Evolutionary conservation across 2,797 vertebrate species (phyloP), one percentile per base, ranked within the genome.

Genomic region (Semaprochilodus insignis): DNA sequence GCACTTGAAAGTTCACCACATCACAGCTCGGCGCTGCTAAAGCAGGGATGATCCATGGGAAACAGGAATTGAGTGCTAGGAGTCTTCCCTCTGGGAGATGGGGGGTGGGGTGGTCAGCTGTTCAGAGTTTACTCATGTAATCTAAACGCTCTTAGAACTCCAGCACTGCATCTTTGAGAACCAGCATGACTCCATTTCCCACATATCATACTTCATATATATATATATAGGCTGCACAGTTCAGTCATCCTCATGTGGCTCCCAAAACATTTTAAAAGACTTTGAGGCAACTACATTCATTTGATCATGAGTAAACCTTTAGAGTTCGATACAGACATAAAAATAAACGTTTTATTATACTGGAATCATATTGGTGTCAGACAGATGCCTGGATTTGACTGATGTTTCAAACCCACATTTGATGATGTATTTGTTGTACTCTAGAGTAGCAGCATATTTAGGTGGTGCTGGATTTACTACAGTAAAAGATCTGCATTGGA

Each of bases 1-100:
- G n/a, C 65, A n/a, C 31, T n/a, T 27, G 34, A 21, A 40, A 21
- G 54, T 57, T 36, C 72, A 25, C 54, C 31, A 60, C 55, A 23
- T 40, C 25, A 75, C 55, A 71, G 67, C 34, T 40, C 31, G 55
- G 69, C 59, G 19, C 52, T 44, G 52, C 19, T 21, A 40, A 63
- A 23, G 21, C 48, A 55, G 59, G 19, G 52, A 27, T 23, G 60
- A 65, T 60, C 44, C 67, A 85, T 88, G 85, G 83, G 84, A 93
- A 91, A 88, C 78, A 80, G 85, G 83, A 89, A 85, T 85, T 66
- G 31, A 51, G 77, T 59, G 40, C 74, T 74, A 65, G 59, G 78
- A 65, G 72, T 86, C n/a, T 62, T 67, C 76, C 78, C 81, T 83
- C 67, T 48, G 44, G 80, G 87, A 82, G 7, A 51, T 44, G 67